Evolutionary conservation across 2,113 vertebrate species (phyloP).

Genomic region (Elgaria multicarinata): DNA sequence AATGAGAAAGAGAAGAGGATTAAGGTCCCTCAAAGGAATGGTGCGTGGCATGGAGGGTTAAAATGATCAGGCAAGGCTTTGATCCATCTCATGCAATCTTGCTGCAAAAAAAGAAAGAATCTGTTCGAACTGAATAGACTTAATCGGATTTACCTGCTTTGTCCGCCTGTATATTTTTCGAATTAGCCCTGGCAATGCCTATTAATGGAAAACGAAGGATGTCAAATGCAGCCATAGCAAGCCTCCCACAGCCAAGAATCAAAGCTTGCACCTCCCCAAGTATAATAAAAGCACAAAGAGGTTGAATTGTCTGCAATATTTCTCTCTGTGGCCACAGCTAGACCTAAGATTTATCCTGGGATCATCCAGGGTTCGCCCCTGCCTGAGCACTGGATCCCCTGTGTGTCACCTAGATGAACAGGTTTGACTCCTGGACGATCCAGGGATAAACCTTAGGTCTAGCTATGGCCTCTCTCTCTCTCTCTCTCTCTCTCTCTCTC

Average conservation of each 20-base stretch:
- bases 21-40: slow-evolving; percentile 24
- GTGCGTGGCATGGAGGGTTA: background rate
- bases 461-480: too few relatives aligned
- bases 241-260: background rate
- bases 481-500: too few relatives aligned
- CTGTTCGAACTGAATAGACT: background rate
- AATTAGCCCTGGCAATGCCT: background rate
- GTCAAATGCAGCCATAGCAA: background rate
- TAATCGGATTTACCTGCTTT: background rate
- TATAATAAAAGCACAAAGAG: background rate
- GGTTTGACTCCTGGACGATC: too few relatives aligned
- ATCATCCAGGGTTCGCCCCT: too few relatives aligned
- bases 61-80: background rate
- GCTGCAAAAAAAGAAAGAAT: slow-evolving; percentile 3
- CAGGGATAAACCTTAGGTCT: too few relatives aligned
- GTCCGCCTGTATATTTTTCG: background rate
- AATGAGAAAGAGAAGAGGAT: slow-evolving; percentile 44
- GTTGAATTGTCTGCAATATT: background rate
- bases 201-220: background rate
- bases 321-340: too few relatives aligned
- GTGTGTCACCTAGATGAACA: too few relatives aligned
- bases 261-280: background rate
- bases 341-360: too few relatives aligned
- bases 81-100: background rate
- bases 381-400: too few relatives aligned